phyloP scores from a whole-genome alignment of 2,797 vertebrate species.

The Channa striata region DNA sequence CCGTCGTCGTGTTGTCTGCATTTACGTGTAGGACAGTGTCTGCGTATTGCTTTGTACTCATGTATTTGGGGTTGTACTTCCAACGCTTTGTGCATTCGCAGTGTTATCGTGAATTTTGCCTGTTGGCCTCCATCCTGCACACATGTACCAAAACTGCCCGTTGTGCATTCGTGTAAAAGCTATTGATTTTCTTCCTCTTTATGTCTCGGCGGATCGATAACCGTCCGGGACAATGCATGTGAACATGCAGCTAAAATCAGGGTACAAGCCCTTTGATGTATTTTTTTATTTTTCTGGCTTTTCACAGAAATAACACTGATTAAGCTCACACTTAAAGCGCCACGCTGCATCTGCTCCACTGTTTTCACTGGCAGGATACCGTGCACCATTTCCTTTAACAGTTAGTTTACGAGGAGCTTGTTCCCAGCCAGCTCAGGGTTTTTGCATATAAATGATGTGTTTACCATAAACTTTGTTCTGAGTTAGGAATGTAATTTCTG shows the following conservation, averaged over 20 bases:
- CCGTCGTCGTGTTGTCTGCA: too few relatives aligned
- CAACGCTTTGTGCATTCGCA: constrained; percentile 16
- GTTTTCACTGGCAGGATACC: constrained; percentile 4
- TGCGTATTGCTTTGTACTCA: not conserved
- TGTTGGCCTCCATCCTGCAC: constrained; percentile 46
- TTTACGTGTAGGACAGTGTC: not conserved
- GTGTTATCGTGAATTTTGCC: constrained; percentile 25
- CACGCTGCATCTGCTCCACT: not conserved
- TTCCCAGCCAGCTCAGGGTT: not conserved
- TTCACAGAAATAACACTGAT: constrained; percentile 51
- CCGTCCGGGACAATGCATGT: constrained; percentile 73
- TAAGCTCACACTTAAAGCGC: constrained; percentile 8
- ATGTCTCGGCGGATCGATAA: constrained; percentile 76
- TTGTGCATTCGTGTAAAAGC: constrained; percentile 83
- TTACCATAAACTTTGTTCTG: constrained; percentile 25
- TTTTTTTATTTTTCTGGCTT: constrained; percentile 43
- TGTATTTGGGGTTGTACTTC: not conserved
- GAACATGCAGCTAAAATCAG: constrained; percentile 71
- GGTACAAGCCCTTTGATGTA: constrained; percentile 60
- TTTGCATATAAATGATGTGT: constrained; percentile 45
- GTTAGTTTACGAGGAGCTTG: constrained; percentile 9
- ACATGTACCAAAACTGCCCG: constrained; percentile 74
- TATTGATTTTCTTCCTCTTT: constrained; percentile 80
- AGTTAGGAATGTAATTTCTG: constrained; percentile 37
- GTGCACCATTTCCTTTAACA: not conserved